phyloP scores from a whole-genome alignment of 2,113 vertebrate genomes.

The Dendrocopos noguchii region DNA sequence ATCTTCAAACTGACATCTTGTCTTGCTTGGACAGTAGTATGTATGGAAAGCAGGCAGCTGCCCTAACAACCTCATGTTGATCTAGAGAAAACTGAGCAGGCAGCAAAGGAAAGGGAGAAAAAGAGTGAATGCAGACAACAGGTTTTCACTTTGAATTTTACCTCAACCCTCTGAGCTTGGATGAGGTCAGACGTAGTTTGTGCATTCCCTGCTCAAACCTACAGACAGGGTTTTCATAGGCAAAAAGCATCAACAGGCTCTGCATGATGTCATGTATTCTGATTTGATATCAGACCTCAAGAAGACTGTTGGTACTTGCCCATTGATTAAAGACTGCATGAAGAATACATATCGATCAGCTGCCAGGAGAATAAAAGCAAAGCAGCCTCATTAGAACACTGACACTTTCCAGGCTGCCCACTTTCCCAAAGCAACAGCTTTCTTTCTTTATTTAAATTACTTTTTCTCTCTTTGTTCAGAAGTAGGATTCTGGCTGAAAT shows the following conservation, averaged over 20 bases:
- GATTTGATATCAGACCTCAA: not conserved
- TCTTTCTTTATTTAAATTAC: not conserved
- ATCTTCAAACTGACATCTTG: not conserved
- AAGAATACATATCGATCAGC: not conserved
- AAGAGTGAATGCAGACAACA: not conserved
- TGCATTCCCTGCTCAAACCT: not conserved
- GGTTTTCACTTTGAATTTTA: not conserved
- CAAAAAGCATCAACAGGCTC: not conserved
- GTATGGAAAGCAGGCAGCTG: not conserved
- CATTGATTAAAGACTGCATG: not conserved
- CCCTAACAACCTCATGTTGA: not conserved
- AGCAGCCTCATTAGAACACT: not conserved
- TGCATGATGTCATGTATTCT: not conserved
- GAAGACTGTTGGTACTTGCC: not conserved
- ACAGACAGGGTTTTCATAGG: not conserved
- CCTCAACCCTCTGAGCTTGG: not conserved
- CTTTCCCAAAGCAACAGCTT: not conserved
- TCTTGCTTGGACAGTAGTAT: not conserved
- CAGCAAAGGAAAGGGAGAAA: not conserved
- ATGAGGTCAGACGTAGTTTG: not conserved
- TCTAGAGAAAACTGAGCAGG: not conserved
- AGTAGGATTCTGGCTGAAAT: not conserved
- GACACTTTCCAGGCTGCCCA: not conserved
- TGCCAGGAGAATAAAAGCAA: not conserved
- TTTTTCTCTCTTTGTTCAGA: not conserved